Evolutionary conservation across 2,888 invertebrate genomes (phyloP), one percentile per base, ranked within the genome.

Genomic region (Hydroisotoma schaefferi): DNA sequence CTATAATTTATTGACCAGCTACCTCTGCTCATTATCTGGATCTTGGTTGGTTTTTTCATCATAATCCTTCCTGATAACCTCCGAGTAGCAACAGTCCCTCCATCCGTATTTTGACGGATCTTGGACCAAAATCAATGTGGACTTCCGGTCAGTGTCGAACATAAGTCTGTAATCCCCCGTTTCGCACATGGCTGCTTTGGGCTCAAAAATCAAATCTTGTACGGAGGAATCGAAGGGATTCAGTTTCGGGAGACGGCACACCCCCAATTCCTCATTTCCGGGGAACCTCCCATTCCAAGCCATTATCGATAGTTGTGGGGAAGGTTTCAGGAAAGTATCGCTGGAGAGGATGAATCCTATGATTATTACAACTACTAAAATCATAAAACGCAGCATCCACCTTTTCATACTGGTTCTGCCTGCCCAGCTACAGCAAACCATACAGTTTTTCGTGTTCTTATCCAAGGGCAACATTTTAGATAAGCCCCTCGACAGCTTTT

Each of bases 181-280:
- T 3, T 27, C 25, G 68, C 82, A 82, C 38, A 78, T 77, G 27
- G 83, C 75, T 6, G 77, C 75, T 28, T 77, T 76, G 5, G 82
- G 82, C 54, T 52, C 37, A 3, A 76, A 75, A 47, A 85, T 79
- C 71, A 81, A 85, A 64, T 79, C 78, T 66, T 76, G 78, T 28
- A 85, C 78, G 38, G 78, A 76, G 4, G 79, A 76, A 73, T 86
- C 85, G 68, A 83, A 82, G 0, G 86, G 82, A 67, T 82, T 44
- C 15, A 68, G 51, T 28, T 51, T 43, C 10, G 68, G 68, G 23
- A 68, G 47, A 29, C 47, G 12, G 48, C 68, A 68, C 2, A 46
- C 55, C n/a, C n/a, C n/a, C n/a, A n/a, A n/a, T n/a, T n/a, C n/a
- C n/a, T n/a, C n/a, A n/a, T n/a, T n/a, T n/a, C n/a, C n/a, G n/a